Evolutionary conservation across 2,888 invertebrate species (phyloP).

Genomic region (Lamproptera curius): DNA sequence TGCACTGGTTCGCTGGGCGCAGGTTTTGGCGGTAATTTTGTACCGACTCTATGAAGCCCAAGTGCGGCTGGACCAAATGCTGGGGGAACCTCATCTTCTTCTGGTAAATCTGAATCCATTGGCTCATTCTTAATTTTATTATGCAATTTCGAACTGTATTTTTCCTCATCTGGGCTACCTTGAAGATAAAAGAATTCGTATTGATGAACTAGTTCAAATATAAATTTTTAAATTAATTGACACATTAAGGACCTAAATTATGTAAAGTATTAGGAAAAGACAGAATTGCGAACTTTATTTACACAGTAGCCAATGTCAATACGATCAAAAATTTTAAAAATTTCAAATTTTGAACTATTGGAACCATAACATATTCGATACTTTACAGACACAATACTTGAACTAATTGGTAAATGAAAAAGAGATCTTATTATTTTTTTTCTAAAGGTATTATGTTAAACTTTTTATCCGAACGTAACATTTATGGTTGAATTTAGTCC

Average conservation of each 20-base stretch:
- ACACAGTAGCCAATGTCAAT: constrained; percentile 45
- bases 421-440: constrained; percentile 26
- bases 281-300: constrained; percentile 19
- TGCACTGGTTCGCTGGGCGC: constrained; percentile 87
- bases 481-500: constrained; percentile 27
- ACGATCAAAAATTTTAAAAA: constrained; percentile 68
- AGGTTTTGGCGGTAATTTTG: constrained; percentile 83
- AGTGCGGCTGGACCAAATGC: constrained; percentile 88
- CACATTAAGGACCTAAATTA: not conserved
- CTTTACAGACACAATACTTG: constrained; percentile 23
- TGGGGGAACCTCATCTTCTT: constrained; percentile 83
- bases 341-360: constrained; percentile 76
- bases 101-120: constrained; percentile 81
- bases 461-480: constrained; percentile 7
- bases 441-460: constrained; percentile 21
- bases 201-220: constrained; percentile 15
- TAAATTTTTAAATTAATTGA: constrained; percentile 6
- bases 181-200: constrained; percentile 34
- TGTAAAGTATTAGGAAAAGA: constrained; percentile 23
- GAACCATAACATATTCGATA: constrained; percentile 34
- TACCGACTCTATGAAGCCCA: constrained; percentile 89
- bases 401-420: constrained; percentile 31
- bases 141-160: constrained; percentile 44
- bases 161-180: constrained; percentile 54
- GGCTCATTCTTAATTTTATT: constrained; percentile 76